These are phyloP conservation scores for Zygogramma bicolorata DNA, from an alignment of 2,888 invertebrate genomes.

Conservation along the genomic window DNA sequence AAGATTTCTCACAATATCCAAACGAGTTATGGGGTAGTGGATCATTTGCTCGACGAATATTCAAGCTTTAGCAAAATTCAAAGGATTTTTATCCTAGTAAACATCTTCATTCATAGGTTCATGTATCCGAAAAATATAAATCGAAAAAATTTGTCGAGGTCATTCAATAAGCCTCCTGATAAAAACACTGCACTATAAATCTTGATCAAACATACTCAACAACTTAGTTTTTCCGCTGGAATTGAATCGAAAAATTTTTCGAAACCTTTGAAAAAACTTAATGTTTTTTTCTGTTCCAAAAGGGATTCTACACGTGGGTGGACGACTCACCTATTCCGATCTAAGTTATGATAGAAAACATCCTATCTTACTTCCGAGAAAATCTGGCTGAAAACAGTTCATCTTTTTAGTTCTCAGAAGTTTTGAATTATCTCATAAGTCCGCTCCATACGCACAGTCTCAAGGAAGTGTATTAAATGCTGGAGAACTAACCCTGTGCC, in stretches of 20 bases:
- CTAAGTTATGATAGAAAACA: no score
- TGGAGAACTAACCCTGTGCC: neutral
- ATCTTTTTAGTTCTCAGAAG: neutral
- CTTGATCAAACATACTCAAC: no score
- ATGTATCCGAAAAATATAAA: neutral
- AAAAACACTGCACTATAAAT: neutral
- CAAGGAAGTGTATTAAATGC: neutral
- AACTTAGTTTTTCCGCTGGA: no score
- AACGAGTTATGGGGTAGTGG: no score
- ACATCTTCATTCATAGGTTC: neutral
- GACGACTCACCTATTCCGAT: no score
- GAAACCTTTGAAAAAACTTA: neutral
- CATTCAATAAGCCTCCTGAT: neutral
- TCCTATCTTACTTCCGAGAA: neutral
- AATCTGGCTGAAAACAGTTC: neutral
- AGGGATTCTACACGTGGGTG: neutral
- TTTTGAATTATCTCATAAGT: neutral
- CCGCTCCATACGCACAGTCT: neutral
- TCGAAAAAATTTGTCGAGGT: neutral
- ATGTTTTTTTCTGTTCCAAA: neutral
- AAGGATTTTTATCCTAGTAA: neutral
- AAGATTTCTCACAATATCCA: neutral
- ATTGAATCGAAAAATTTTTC: neutral
- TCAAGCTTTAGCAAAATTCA: no score
- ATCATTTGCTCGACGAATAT: no score